These are phyloP conservation scores for Blastobasis adustella DNA, from an alignment of 2,888 invertebrate genomes.

Conservation along the genomic window DNA sequence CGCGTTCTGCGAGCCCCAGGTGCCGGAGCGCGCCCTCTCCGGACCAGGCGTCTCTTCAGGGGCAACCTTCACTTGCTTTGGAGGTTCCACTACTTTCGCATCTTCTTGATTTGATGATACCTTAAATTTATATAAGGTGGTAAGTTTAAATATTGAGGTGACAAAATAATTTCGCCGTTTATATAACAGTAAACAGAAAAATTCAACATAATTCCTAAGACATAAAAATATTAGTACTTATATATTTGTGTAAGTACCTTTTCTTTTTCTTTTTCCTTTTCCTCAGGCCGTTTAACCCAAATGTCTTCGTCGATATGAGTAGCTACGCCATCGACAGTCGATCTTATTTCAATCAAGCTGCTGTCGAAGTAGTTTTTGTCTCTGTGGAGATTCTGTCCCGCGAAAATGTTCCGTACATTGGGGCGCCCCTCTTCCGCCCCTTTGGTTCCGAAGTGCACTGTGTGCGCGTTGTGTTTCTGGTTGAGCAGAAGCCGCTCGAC, in stretches of 20 bases:
- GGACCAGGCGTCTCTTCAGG: slow-evolving; percentile 16
- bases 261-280: slow-evolving; percentile 12
- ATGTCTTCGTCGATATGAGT: slow-evolving; percentile 78
- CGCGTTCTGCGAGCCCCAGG: slow-evolving; percentile 66
- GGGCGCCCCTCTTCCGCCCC: slow-evolving; percentile 73
- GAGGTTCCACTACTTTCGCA: not conserved
- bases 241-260: no score
- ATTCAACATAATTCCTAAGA: no score
- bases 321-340: slow-evolving; percentile 78
- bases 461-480: slow-evolving; percentile 76
- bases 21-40: slow-evolving; percentile 77
- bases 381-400: slow-evolving; percentile 76
- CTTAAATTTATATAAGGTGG: not conserved
- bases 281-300: slow-evolving; percentile 79
- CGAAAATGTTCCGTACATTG: slow-evolving; percentile 77
- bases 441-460: slow-evolving; percentile 80
- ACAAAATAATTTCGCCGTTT: no score
- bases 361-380: slow-evolving; percentile 89
- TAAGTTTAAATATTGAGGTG: no score
- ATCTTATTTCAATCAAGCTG: slow-evolving; percentile 87
- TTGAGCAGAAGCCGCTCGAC: slow-evolving; percentile 64
- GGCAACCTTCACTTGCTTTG: not conserved
- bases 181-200: no score
- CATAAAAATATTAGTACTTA: no score
- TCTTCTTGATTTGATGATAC: slow-evolving; percentile 5